Percentiles rank a stretch among this genome's conserved stretches.
phyloP scores from a whole-genome alignment of 2,888 invertebrate genomes.

The Pecten maximus region DNA sequence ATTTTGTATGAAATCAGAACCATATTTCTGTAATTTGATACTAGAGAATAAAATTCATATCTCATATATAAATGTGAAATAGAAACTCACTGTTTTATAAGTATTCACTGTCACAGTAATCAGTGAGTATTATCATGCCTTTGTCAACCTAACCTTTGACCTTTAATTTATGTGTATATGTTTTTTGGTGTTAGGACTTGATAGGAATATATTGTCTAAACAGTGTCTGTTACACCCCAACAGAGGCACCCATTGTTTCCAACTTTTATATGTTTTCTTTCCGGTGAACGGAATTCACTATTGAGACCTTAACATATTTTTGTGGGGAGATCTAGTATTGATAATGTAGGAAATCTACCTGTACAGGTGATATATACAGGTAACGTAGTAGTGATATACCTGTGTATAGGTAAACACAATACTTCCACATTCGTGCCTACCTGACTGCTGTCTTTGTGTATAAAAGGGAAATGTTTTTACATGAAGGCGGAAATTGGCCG shows the following conservation, averaged over 20 bases:
- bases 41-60: background rate
- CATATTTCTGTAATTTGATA: background rate
- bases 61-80: background rate
- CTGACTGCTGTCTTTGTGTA: background rate
- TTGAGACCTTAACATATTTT: background rate
- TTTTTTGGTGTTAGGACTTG: background rate
- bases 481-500: conserved; percentile 16
- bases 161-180: background rate
- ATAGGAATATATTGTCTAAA: background rate
- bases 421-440: background rate
- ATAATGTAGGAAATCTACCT: background rate
- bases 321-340: conserved; percentile 22
- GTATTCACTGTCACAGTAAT: background rate
- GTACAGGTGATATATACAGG: background rate
- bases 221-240: background rate
- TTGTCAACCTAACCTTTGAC: background rate
- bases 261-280: background rate
- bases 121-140: background rate
- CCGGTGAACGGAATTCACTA: conserved; percentile 1
- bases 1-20: background rate
- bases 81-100: background rate
- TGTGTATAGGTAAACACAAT: background rate
- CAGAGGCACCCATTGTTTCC: background rate
- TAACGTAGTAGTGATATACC: background rate
- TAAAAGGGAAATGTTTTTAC: conserved; percentile 11